Conservation (phyloP, 1,140 invertebrate species). For the Pachypeltis micranthus region DNA sequence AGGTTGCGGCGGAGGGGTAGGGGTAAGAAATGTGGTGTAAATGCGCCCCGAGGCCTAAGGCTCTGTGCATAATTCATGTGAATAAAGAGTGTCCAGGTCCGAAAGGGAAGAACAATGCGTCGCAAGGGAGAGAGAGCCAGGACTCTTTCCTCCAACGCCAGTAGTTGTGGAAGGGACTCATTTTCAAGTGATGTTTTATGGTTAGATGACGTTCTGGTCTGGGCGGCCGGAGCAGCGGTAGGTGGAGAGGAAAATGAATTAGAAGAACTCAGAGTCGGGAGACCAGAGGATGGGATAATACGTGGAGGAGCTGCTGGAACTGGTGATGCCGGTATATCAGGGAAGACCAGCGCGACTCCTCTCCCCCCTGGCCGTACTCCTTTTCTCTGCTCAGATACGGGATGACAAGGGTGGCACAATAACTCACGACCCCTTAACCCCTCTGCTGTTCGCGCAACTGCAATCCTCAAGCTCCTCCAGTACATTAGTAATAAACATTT, state of each 20-base stretch:
- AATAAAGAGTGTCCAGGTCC: slow-evolving; percentile 21
- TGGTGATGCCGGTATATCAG: not conserved
- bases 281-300: slow-evolving; percentile 13
- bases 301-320: slow-evolving; percentile 6
- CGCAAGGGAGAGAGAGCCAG: not conserved
- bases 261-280: too few relatives aligned
- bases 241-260: slow-evolving; percentile 20
- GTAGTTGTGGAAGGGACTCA: slow-evolving; percentile 16
- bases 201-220: slow-evolving; percentile 11
- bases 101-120: slow-evolving; percentile 18
- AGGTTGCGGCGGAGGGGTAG: too few relatives aligned
- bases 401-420: slow-evolving; percentile 15
- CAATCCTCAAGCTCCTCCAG: slow-evolving; percentile 8
- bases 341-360: not conserved
- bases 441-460: not conserved
- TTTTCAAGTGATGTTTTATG: slow-evolving; percentile 22
- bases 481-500: slow-evolving; percentile 17
- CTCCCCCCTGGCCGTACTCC: too few relatives aligned
- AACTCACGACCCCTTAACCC: slow-evolving; percentile 3
- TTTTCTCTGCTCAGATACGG: not conserved
- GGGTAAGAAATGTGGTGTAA: slow-evolving; percentile 23
- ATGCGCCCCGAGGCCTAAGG: slow-evolving; percentile 8
- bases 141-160: too few relatives aligned
- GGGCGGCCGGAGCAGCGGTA: not conserved
- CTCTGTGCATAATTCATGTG: slow-evolving; percentile 19